Evolutionary conservation across 2,888 invertebrate species (phyloP).

Genomic region (Melipona bicolor): DNA sequence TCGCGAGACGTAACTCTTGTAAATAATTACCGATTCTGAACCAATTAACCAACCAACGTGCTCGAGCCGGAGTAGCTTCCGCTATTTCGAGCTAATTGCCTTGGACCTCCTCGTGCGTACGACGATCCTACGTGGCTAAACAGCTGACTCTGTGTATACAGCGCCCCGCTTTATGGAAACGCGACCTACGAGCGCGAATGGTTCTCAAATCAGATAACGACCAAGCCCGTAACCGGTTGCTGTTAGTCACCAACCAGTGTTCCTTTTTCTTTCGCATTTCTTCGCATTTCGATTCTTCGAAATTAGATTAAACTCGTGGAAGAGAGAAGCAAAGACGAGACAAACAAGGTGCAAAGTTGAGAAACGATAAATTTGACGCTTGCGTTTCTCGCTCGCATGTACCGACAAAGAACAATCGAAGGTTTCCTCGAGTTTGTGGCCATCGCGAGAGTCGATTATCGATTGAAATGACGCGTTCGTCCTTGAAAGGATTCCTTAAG

Average conservation of each 20-base stretch:
- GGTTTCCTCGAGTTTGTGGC: too few relatives aligned
- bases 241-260: not conserved
- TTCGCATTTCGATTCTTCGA: not conserved
- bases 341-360: slow-evolving; percentile 1
- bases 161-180: slow-evolving; percentile 58
- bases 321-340: not conserved
- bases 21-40: too few relatives aligned
- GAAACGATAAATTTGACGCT: too few relatives aligned
- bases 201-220: slow-evolving; percentile 29
- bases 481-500: not conserved
- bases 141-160: slow-evolving; percentile 74
- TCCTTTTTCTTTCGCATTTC: not conserved
- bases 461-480: not conserved
- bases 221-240: not conserved
- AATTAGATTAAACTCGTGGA: not conserved
- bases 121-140: slow-evolving; percentile 72
- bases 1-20: too few relatives aligned
- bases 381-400: too few relatives aligned
- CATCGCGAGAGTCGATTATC: not conserved
- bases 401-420: too few relatives aligned
- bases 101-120: slow-evolving; percentile 46
- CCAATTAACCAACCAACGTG: slow-evolving; percentile 71
- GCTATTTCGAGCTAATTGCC: slow-evolving; percentile 78
- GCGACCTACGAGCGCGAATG: slow-evolving; percentile 20
- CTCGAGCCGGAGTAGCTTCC: slow-evolving; percentile 69